A percentile compares a stretch with the other conserved stretches of the same genome.
Evolutionary conservation across 2,888 invertebrate species (phyloP).

Genomic region (Polydrusus tereticollis): DNA sequence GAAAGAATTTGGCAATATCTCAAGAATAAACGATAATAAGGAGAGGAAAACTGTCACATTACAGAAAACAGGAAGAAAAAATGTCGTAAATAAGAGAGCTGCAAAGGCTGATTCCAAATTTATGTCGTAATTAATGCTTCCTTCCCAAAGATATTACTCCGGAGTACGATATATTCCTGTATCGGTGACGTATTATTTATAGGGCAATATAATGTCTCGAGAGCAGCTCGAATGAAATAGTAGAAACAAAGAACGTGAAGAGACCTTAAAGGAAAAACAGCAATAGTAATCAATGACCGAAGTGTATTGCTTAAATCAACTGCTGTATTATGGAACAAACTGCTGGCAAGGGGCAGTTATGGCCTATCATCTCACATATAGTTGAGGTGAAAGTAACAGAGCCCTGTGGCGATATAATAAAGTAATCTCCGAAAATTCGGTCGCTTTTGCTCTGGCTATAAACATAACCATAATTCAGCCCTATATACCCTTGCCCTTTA

Average conservation of each 20-base stretch:
- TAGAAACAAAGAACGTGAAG: slow-evolving; percentile 59
- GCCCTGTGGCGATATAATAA: slow-evolving; percentile 65
- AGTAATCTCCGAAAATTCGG: slow-evolving; percentile 67
- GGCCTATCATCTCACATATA: slow-evolving; percentile 66
- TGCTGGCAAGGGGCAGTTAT: slow-evolving; percentile 65
- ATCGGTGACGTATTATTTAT: slow-evolving; percentile 61
- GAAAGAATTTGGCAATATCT: slow-evolving; percentile 18
- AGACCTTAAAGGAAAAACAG: slow-evolving; percentile 51
- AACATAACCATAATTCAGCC: slow-evolving; percentile 68
- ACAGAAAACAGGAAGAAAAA: slow-evolving; percentile 43
- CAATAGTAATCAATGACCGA: slow-evolving; percentile 62
- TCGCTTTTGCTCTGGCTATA: slow-evolving; percentile 64
- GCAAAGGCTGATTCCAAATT: slow-evolving; percentile 51
- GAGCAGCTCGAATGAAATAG: slow-evolving; percentile 54
- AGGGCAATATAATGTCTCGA: slow-evolving; percentile 56
- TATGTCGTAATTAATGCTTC: slow-evolving; percentile 59
- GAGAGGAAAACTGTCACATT: slow-evolving; percentile 46
- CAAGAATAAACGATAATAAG: slow-evolving; percentile 32
- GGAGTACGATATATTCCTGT: slow-evolving; percentile 57
- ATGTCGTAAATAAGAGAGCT: slow-evolving; percentile 45
- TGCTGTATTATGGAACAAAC: slow-evolving; percentile 64
- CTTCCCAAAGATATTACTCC: slow-evolving; percentile 56
- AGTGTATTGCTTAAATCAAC: slow-evolving; percentile 66
- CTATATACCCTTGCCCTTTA: slow-evolving; percentile 57
- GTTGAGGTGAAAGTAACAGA: slow-evolving; percentile 64